A percentile compares a stretch with the other conserved stretches of the same genome.
phyloP scores from a whole-genome alignment of 2,888 invertebrate species.

The Platycnemis pennipes region DNA sequence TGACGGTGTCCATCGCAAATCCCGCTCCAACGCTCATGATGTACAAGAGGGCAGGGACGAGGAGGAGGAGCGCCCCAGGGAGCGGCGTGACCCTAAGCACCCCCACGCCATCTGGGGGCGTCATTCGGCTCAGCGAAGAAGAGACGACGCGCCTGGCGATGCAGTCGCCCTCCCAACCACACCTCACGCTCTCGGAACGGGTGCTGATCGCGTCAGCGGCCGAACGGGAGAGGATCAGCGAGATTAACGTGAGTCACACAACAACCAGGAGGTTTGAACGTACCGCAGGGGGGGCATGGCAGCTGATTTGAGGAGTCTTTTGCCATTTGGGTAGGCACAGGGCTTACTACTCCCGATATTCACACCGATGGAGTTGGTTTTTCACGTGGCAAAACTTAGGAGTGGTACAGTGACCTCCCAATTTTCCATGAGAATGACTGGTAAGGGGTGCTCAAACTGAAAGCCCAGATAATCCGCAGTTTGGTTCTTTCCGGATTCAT shows the following conservation, averaged over 20 bases:
- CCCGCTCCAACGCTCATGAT: slow-evolving; percentile 73
- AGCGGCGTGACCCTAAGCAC: neutral
- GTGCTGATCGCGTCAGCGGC: slow-evolving; percentile 76
- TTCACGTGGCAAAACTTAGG: no score
- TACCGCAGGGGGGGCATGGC: no score
- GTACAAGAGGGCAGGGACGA: slow-evolving; percentile 68
- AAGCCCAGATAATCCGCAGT: no score
- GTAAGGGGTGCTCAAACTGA: no score
- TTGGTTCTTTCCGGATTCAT: no score
- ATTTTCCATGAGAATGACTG: no score
- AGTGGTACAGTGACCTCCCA: no score
- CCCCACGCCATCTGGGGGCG: slow-evolving; percentile 50
- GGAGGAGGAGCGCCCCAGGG: neutral
- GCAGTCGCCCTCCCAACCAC: slow-evolving; percentile 71
- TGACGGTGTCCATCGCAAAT: neutral
- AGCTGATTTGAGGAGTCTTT: no score
- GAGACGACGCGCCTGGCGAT: slow-evolving; percentile 73
- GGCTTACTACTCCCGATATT: no score
- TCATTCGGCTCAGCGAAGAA: slow-evolving; percentile 74
- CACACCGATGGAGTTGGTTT: no score
- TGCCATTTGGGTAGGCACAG: no score
- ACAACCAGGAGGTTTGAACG: no score
- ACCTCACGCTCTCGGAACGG: slow-evolving; percentile 75
- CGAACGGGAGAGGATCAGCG: slow-evolving; percentile 75
- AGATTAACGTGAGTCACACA: slow-evolving; percentile 72